Evolutionary conservation across 1,140 invertebrate species (phyloP).

Genomic region (Oppia nitens): DNA sequence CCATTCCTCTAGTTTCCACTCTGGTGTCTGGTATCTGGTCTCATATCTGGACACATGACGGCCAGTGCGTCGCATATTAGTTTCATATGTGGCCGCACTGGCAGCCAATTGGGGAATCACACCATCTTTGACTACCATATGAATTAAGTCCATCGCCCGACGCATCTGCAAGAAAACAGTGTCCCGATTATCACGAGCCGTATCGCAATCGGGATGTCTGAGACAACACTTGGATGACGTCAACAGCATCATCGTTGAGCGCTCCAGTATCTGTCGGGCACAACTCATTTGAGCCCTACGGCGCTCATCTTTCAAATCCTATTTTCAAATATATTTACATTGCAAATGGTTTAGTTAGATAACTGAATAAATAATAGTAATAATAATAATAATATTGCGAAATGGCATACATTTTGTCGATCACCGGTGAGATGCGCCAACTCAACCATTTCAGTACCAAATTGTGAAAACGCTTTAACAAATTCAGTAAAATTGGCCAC

Average conservation of each 20-base stretch:
- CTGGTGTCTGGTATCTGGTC: constrained; percentile 25
- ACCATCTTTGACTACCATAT: constrained; percentile 89
- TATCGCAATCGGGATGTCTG: constrained; percentile 80
- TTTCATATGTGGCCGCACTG: constrained; percentile 21
- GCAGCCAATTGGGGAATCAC: constrained; percentile 43
- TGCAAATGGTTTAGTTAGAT: not conserved
- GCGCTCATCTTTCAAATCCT: constrained; percentile 84
- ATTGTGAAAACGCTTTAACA: constrained; percentile 94
- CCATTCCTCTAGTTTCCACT: constrained; percentile 36
- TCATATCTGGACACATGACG: constrained; percentile 25
- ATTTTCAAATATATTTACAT: constrained; percentile 9
- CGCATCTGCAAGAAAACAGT: constrained; percentile 89
- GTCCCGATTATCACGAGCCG: constrained; percentile 82
- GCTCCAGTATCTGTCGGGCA: constrained; percentile 78
- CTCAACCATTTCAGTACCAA: constrained; percentile 96
- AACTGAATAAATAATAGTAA: too few species aligned
- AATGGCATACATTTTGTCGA: constrained; percentile 31
- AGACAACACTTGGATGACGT: constrained; percentile 89
- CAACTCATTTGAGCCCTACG: constrained; percentile 85
- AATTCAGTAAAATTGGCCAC: constrained; percentile 96
- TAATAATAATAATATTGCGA: not conserved
- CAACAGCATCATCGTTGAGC: constrained; percentile 93
- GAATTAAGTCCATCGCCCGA: constrained; percentile 89
- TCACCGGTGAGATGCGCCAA: constrained; percentile 73
- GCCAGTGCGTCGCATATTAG: constrained; percentile 22